A percentile compares a stretch with the other conserved stretches of the same genome.
Evolutionary conservation across 2,888 invertebrate genomes (phyloP).

Genomic region (Philaethria dido): DNA sequence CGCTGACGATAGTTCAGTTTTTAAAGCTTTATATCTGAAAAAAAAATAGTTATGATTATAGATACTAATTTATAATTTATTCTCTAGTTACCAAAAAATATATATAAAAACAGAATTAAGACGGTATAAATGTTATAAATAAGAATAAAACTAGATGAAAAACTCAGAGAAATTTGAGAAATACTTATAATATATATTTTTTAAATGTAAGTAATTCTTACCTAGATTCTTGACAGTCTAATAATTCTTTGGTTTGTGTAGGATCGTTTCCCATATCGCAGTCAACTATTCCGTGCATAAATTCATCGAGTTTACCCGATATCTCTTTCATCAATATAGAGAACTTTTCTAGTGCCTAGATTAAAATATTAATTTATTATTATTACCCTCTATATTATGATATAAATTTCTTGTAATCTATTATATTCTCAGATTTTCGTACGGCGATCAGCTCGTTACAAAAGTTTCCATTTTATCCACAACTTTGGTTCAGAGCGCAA

Average conservation of each 20-base stretch:
- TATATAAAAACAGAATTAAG: too few relatives aligned
- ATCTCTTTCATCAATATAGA: conserved; percentile 95
- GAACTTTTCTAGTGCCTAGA: conserved; percentile 96
- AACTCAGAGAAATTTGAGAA: too few relatives aligned
- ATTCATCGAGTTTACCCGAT: conserved; percentile 92
- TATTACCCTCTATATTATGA: neutral
- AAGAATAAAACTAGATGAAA: too few relatives aligned
- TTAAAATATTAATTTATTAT: conserved; percentile 43
- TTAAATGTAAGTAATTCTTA: conserved; percentile 64
- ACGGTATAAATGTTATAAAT: too few relatives aligned
- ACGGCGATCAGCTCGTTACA: conserved; percentile 63
- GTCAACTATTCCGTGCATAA: conserved; percentile 94
- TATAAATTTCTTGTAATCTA: neutral
- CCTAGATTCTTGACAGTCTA: conserved; percentile 91
- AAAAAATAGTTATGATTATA: conserved; percentile 35
- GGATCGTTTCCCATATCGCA: conserved; percentile 98
- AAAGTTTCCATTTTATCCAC: conserved; percentile 60
- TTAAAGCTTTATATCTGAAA: conserved; percentile 87
- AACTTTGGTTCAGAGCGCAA: conserved; percentile 69
- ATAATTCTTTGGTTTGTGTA: conserved; percentile 92
- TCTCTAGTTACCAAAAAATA: neutral
- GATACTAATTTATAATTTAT: conserved; percentile 15
- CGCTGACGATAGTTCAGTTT: conserved; percentile 93
- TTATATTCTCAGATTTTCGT: conserved; percentile 59
- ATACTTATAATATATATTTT: too few relatives aligned